Base-by-base conservation (phyloP, 2,113 vertebrate genomes). In the Archilochus colubris region DNA sequence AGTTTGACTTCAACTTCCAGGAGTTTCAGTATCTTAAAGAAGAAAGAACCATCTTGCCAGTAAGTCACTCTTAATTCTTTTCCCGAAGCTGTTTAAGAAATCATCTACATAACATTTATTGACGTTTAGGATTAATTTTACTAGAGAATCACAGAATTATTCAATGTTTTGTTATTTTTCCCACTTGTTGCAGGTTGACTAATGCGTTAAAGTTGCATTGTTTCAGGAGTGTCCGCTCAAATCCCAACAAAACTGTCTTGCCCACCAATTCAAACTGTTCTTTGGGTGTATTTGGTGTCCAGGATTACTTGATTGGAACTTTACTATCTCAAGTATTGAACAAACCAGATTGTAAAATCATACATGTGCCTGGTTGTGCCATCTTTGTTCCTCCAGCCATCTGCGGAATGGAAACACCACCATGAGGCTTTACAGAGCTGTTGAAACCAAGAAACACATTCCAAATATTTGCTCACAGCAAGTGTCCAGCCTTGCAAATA, bases 1-100 rank as follows among this genome's bases (percentile, higher is more conserved):
- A 98, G 61, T 99, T 98, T 87, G 98, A 99, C 96, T 99, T 99
- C 97, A 99, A 99, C 97, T 99, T 98, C 95, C 98, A 99, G 95
- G 98, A 99, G 93, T 98, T 99, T 91, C 98, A 98, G 89, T 98
- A 98, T 68, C 95, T 99, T 70, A 96, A 97, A 82, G 98, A 98
- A 91, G 98, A 99, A 96, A 97, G 97, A 83, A 97, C 97, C 17
- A 97, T 99, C 89, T 92, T 99, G 90, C 98, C 98, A 25, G 98
- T 99, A 97, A 0, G 97, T 73, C 36, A 89, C 33, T 50, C 58
- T 64, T 88, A 63, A 24, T 72, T 86, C 17, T 94, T 89, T 88
- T 18, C 33, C 21, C 77, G 28, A 43, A 43, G 77, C 8, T 59
- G 15, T 59, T 44, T 80, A n/a, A 67, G 72, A 91, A 28, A 53